These are phyloP conservation scores for Trachythela sp. DNA, from an alignment of 64 coral and sea anemone species.

Conservation along the genomic window DNA sequence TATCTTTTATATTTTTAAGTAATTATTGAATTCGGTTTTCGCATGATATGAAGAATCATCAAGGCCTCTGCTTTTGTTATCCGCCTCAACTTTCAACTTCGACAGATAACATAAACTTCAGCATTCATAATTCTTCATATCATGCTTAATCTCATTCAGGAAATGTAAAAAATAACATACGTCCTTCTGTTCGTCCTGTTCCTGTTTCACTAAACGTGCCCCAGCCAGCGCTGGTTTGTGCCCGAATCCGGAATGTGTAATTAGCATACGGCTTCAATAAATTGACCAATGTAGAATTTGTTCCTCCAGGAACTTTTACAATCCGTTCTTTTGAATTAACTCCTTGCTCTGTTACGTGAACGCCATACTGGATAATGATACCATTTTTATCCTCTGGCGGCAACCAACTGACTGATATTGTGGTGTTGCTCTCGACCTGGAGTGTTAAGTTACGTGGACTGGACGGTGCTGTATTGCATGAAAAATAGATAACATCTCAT, in stretches of 20 bases:
- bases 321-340: background rate
- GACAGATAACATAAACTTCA: too few relatives aligned
- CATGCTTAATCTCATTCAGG: too few relatives aligned
- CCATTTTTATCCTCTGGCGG: too few relatives aligned
- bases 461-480: background rate
- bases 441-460: background rate
- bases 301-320: background rate
- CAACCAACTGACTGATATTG: background rate
- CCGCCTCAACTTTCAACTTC: too few relatives aligned
- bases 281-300: background rate
- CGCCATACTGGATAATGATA: too few relatives aligned
- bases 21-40: too few relatives aligned
- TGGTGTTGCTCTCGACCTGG: background rate
- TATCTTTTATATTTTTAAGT: too few relatives aligned
- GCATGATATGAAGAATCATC: too few relatives aligned
- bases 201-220: background rate
- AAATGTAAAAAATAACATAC: too few relatives aligned
- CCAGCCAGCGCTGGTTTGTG: background rate
- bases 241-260: background rate
- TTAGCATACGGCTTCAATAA: background rate
- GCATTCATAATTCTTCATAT: too few relatives aligned
- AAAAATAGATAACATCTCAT: too few relatives aligned
- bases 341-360: background rate
- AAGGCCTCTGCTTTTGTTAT: too few relatives aligned
- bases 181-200: background rate